phyloP scores from a whole-genome alignment of 2,888 invertebrate genomes.

The Lampropteryx suffumata region DNA sequence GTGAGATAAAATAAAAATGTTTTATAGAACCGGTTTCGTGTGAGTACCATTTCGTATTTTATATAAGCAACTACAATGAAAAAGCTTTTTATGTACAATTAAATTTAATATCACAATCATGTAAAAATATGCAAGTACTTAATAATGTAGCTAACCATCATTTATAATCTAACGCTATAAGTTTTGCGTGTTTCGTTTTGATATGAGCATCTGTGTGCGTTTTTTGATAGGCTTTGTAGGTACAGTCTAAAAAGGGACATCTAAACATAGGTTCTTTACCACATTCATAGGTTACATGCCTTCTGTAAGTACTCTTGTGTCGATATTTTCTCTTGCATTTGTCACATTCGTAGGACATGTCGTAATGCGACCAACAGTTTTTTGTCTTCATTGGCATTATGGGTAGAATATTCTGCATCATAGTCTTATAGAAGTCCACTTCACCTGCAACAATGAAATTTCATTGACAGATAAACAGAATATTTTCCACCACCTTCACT shows the following conservation, averaged over 20 bases:
- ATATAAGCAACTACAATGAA: slow-evolving; percentile 12
- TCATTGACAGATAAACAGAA: slow-evolving; percentile 34
- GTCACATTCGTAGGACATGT: slow-evolving; percentile 81
- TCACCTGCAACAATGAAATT: slow-evolving; percentile 78
- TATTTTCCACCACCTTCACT: neutral
- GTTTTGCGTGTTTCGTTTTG: slow-evolving; percentile 74
- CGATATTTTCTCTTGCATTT: slow-evolving; percentile 89
- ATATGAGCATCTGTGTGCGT: slow-evolving; percentile 79
- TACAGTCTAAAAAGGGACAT: slow-evolving; percentile 75
- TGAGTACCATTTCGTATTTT: too few species aligned
- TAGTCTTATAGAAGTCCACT: slow-evolving; percentile 76
- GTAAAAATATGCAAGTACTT: slow-evolving; percentile 26
- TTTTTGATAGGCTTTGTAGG: slow-evolving; percentile 78
- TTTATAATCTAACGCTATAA: slow-evolving; percentile 84
- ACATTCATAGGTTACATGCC: slow-evolving; percentile 87
- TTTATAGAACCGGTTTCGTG: too few species aligned
- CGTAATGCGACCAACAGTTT: slow-evolving; percentile 76
- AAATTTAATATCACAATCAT: slow-evolving; percentile 76
- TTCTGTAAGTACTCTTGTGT: slow-evolving; percentile 87
- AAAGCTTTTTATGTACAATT: slow-evolving; percentile 31
- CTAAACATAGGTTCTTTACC: slow-evolving; percentile 83
- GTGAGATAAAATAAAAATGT: too few species aligned
- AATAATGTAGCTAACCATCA: slow-evolving; percentile 39
- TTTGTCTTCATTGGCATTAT: slow-evolving; percentile 78
- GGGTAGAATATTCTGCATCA: slow-evolving; percentile 77